These are phyloP conservation scores for Todus mexicanus DNA, from an alignment of 2,797 vertebrate species.

Conservation along the genomic window DNA sequence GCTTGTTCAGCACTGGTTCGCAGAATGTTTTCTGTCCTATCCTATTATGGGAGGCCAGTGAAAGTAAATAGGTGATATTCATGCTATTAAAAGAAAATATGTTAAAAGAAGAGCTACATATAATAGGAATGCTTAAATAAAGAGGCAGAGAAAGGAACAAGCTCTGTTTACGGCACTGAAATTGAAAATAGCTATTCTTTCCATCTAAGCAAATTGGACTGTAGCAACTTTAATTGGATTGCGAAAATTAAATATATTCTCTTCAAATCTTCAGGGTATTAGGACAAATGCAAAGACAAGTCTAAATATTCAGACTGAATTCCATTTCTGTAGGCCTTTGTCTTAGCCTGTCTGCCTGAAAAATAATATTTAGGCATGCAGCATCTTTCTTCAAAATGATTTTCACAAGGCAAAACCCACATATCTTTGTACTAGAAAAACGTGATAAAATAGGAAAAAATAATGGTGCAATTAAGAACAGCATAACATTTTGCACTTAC, in stretches of 20 bases:
- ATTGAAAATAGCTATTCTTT: neutral
- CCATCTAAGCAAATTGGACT: neutral
- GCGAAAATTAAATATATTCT: conserved; percentile 31
- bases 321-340: conserved; percentile 73
- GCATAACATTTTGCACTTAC: conserved; percentile 74
- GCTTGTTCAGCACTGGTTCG: conserved; percentile 59
- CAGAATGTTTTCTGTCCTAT: conserved; percentile 31
- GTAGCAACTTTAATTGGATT: neutral
- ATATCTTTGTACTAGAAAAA: conserved; percentile 56
- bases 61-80: conserved; percentile 46
- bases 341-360: conserved; percentile 69
- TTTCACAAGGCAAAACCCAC: conserved; percentile 74
- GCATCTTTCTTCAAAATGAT: conserved; percentile 71
- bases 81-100: conserved; percentile 45
- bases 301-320: conserved; percentile 16
- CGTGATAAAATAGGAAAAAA: conserved; percentile 50
- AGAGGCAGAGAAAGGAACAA: neutral
- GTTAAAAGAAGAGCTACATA: neutral
- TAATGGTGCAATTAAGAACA: conserved; percentile 60
- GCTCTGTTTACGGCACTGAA: neutral
- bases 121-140: neutral
- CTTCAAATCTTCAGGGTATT: conserved; percentile 15
- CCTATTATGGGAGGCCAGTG: conserved; percentile 33
- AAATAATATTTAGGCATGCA: conserved; percentile 78
- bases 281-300: conserved; percentile 28